Conservation (phyloP, 2,797 vertebrate genomes). For the Neostethus bicornis region DNA sequence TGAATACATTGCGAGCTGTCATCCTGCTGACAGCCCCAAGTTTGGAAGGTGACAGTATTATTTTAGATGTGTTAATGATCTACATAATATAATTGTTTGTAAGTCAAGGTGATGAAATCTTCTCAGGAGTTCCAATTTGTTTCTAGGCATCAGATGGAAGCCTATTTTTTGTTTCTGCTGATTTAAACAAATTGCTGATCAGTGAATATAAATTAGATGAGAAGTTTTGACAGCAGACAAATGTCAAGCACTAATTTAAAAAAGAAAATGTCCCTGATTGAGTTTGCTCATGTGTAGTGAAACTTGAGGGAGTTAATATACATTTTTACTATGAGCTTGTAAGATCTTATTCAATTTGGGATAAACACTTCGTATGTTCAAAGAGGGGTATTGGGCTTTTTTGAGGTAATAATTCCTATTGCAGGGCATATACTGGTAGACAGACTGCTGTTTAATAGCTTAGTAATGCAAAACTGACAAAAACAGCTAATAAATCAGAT, state of each 20-base stretch:
- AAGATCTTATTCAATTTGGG: conserved; percentile 7
- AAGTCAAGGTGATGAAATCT: conserved; percentile 48
- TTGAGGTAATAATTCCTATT: too few relatives aligned
- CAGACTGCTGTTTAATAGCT: too few relatives aligned
- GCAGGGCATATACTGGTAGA: too few relatives aligned
- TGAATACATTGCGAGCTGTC: conserved; percentile 17
- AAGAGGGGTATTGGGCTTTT: too few relatives aligned
- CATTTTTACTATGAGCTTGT: conserved; percentile 10
- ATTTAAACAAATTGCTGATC: not conserved
- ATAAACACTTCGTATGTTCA: conserved; percentile 12
- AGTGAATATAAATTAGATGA: conserved; percentile 8
- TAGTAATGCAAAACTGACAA: too few relatives aligned
- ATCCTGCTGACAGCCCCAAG: conserved; percentile 42
- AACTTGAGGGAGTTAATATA: conserved; percentile 8
- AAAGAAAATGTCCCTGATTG: conserved; percentile 8
- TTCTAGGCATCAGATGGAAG: conserved; percentile 3
- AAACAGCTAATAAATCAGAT: too few relatives aligned
- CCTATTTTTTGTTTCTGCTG: conserved; percentile 9
- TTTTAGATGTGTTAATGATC: conserved; percentile 60
- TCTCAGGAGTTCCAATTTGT: conserved; percentile 23
- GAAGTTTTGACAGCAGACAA: not conserved
- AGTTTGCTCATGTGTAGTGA: conserved; percentile 13
- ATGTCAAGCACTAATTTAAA: conserved; percentile 20
- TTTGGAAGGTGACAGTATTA: conserved; percentile 25
- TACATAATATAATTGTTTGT: conserved; percentile 36